phyloP scores from a whole-genome alignment of 2,888 invertebrate species.

The Argyresthia goedartella region DNA sequence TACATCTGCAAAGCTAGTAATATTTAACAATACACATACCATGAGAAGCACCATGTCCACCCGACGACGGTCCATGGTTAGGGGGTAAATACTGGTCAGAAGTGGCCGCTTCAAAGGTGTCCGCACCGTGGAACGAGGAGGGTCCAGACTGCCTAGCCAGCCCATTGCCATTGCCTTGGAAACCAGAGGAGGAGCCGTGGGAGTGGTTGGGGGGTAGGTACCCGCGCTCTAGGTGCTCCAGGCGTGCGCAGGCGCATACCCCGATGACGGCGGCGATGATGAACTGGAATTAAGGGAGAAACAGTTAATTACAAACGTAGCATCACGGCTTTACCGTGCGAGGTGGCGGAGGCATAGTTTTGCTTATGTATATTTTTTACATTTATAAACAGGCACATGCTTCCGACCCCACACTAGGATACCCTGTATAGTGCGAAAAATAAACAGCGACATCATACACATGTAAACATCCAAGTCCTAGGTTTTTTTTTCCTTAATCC shows the following conservation, averaged over 20 bases:
- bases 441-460: no score
- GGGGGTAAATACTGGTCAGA: conserved; percentile 58
- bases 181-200: conserved; percentile 16
- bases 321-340: not conserved
- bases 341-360: no score
- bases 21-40: no score
- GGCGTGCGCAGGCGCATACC: conserved; percentile 42
- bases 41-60: not conserved
- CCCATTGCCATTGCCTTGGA: not conserved
- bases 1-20: no score
- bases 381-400: no score
- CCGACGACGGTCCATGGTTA: conserved; percentile 31
- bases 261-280: conserved; percentile 30
- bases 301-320: not conserved
- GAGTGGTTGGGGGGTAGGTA: conserved; percentile 44
- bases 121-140: conserved; percentile 13
- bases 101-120: conserved; percentile 24
- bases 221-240: conserved; percentile 50
- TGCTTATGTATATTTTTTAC: no score
- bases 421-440: no score
- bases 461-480: no score
- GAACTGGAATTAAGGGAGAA: conserved; percentile 1
- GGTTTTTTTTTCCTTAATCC: no score
- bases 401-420: no score
- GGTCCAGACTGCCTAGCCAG: not conserved